Evolutionary conservation across 2,113 vertebrate genomes (phyloP).

Genomic region (Platysternon megacephalum): DNA sequence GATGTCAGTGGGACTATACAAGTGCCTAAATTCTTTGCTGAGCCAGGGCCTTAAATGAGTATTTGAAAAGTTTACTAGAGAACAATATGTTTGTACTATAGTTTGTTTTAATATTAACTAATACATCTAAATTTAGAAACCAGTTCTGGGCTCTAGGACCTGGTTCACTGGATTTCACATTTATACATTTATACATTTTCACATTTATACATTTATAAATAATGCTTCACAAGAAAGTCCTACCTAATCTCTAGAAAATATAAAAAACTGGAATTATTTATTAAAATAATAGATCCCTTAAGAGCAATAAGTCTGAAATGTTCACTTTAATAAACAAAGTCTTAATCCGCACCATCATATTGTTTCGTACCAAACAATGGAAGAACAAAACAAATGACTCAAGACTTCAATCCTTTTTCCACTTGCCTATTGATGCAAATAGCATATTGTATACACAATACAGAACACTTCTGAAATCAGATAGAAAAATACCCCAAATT

Average conservation of each 20-base stretch:
- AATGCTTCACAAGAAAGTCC: not conserved
- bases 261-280: not conserved
- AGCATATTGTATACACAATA: not conserved
- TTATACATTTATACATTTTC: not conserved
- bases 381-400: not conserved
- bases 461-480: not conserved
- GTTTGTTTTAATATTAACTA: not conserved
- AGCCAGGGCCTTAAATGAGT: not conserved
- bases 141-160: not conserved
- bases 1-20: not conserved
- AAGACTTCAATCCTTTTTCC: not conserved
- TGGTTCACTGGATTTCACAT: not conserved
- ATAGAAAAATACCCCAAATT: not conserved
- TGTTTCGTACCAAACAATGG: not conserved
- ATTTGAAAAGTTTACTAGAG: not conserved
- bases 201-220: not conserved
- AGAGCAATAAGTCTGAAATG: not conserved
- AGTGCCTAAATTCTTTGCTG: not conserved
- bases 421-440: not conserved
- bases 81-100: not conserved
- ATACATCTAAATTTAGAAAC: not conserved
- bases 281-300: not conserved
- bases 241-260: not conserved
- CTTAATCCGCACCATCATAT: not conserved
- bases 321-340: not conserved